Evolutionary conservation across 2,797 vertebrate genomes (phyloP), one percentile per base, ranked within the genome.

Genomic region (Ctenopoma multispine): DNA sequence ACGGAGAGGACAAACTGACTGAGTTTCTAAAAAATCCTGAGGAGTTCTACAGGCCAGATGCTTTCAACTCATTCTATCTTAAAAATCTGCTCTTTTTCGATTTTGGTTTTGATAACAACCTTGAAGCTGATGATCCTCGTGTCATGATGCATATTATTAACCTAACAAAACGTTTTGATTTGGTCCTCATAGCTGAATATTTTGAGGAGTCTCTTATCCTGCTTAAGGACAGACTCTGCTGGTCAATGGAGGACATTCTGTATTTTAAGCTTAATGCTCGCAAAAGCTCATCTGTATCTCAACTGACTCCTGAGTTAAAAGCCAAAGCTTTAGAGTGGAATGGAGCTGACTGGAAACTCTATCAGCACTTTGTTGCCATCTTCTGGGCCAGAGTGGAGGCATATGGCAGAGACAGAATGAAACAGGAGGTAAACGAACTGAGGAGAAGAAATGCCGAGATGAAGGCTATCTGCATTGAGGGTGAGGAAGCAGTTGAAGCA

Each of bases 161-260:
- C 77, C 85, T 98, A 14, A 93, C 95, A 2, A 79, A 86, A 2
- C 93, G 72, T 23, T 98, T 99, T 86, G 92, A 95, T 64, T 90
- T 99, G 40, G 95, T 99, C 73, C 95, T 99, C 73, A 87, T 99
- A 12, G 88, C 96, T 0, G 97, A 99, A 70, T 91, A 97, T 79
- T 98, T 99, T 0, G 97, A 99, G 0, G 96, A 99, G 79, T 99
- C 98, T 0, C 92, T 99, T 54, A 95, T 99, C 82, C 94, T 99
- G 61, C 95, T 99, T 8, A 96, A 94, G 87, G 95, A 99, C n/a
- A 84, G 93, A 41, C 92, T 99, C 50, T 98, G 97, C 73, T 99
- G 97, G 97, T 92, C 94, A 43, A 94, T 93, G 81, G 96, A 98
- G 29, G 97, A 99, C 10, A 73, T 99, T 74, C 82, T 98, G 47